Evolutionary conservation across 2,888 invertebrate genomes (phyloP).

Genomic region (Aphrophora alni): DNA sequence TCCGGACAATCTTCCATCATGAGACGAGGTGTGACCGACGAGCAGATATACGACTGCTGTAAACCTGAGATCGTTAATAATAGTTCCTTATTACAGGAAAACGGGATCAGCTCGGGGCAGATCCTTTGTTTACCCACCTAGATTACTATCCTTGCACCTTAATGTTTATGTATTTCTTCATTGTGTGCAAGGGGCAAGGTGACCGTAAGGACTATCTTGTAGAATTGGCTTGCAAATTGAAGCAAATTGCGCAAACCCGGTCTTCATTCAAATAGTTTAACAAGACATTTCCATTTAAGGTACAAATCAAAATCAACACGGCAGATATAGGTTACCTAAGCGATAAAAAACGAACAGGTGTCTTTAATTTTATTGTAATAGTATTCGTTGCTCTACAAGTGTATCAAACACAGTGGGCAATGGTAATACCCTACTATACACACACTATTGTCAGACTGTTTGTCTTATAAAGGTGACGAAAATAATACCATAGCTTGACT

Average conservation of each 20-base stretch:
- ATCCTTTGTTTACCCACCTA: neutral
- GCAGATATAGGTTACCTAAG: too few species aligned
- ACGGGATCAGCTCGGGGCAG: conserved; percentile 1
- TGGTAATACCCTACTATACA: too few species aligned
- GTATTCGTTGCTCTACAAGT: too few species aligned
- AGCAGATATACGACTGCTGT: neutral
- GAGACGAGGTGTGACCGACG: neutral
- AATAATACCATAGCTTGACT: too few species aligned
- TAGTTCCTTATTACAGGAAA: neutral
- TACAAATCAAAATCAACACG: neutral
- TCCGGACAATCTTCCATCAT: neutral
- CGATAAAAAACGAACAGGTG: too few species aligned
- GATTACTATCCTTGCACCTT: neutral
- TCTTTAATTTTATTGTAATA: too few species aligned
- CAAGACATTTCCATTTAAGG: neutral
- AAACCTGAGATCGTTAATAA: neutral
- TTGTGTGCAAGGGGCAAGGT: neutral
- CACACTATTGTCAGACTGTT: too few species aligned
- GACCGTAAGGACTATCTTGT: neutral
- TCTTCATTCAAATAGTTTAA: neutral
- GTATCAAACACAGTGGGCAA: too few species aligned
- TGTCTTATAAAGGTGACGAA: too few species aligned
- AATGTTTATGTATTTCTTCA: conserved; percentile 4
- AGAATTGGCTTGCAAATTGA: neutral
- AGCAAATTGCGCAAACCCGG: neutral